Conservation (phyloP, 2,888 invertebrate genomes). For the Drosophila nr. perissopoda region DNA sequence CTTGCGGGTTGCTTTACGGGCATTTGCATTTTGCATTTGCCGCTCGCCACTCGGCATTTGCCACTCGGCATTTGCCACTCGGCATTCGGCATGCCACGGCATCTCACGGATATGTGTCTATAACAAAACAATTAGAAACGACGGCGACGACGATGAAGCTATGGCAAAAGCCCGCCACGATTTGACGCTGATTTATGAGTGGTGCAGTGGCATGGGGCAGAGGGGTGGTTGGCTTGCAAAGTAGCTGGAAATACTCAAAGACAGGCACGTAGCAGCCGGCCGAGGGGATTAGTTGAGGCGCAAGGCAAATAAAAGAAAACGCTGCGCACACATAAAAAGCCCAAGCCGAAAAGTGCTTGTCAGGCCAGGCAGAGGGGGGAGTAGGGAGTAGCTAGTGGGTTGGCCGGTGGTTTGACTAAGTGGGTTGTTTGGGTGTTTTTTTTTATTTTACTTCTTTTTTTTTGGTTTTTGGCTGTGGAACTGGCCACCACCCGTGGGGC, state of each 20-base stretch:
- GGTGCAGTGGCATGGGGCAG: constrained; percentile 16
- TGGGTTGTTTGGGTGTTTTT: background rate
- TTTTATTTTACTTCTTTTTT: background rate
- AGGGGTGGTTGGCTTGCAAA: background rate
- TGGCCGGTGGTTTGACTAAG: background rate
- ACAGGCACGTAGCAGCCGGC: constrained; percentile 72
- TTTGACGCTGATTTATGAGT: constrained; percentile 79
- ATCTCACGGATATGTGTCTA: constrained; percentile 77
- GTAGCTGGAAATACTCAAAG: constrained; percentile 57
- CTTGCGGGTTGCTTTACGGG: constrained; percentile 46
- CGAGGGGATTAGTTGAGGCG: constrained; percentile 67
- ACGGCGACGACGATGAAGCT: constrained; percentile 35
- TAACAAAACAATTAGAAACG: constrained; percentile 78
- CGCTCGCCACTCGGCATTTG: constrained; percentile 48
- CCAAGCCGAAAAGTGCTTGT: constrained; percentile 45
- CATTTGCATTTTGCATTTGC: constrained; percentile 56
- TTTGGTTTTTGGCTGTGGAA: background rate
- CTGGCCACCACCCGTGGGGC: constrained; percentile 62
- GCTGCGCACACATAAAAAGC: constrained; percentile 52
- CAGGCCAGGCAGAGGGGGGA: background rate
- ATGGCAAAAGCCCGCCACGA: constrained; percentile 69
- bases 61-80: constrained; percentile 52
- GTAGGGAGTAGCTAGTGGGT: background rate
- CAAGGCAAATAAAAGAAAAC: constrained; percentile 75
- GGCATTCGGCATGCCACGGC: constrained; percentile 49